Evolutionary conservation across 2,888 invertebrate species (phyloP), one percentile per base, ranked within the genome.

Genomic region (Hirudinaria manillensis): DNA sequence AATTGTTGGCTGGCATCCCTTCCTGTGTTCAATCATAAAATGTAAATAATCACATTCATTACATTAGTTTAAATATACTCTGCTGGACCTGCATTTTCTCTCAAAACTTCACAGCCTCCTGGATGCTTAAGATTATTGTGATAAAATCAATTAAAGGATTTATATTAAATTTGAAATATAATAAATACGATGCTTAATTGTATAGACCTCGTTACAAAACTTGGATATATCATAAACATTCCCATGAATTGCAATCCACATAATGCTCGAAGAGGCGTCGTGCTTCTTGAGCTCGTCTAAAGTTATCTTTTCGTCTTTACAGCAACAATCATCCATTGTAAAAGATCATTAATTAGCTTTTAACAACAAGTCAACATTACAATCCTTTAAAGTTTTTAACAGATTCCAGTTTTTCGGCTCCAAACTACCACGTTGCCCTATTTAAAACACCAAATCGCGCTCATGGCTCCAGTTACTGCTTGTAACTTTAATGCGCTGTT

Each of bases 161-260:
- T n/a, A n/a, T n/a, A n/a, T n/a, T n/a, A n/a, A 61, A 21, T 29
- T 6, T 27, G 29, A 61, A 61, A 27, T 61, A n/a, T 10, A n/a
- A 61, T 27, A 61, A 61, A 4, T 61, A 10, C 21, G 13, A 29
- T 21, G 29, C 2, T 68, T 68, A 68, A 34, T 34, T 68, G 27
- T 34, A 68, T 68, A 68, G 34, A 36, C 32, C 36, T 72, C 34
- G 0, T 72, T 3, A 27, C 45, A 53, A 34, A 72, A 79, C 19
- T 67, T 67, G 13, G 77, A 76, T 16, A 79, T 66, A 36, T 79
- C 76, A 53, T 79, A 79, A 24, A 79, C 77, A 38, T 75, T 71
- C 24, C 75, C 77, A n/a, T 77, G 71, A n/a, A 79, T 71, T 24
- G 76, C 76, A 19, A 79, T 70, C 79, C 78, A 79, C 29, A 53